Evolutionary conservation across 2,113 vertebrate species (phyloP), one percentile per base, ranked within the genome.

Genomic region (Anas platyrhynchos): DNA sequence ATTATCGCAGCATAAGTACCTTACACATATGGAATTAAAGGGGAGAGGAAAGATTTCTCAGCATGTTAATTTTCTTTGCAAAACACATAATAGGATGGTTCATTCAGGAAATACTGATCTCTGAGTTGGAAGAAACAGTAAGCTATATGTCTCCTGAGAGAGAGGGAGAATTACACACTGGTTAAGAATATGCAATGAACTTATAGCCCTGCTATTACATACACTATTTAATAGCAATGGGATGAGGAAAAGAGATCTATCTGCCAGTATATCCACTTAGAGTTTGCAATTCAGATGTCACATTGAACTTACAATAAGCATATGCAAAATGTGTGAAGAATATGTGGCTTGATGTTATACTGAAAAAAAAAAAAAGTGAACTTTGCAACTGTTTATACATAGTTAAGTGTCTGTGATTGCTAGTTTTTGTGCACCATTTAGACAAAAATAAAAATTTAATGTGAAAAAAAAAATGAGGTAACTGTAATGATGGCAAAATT

Each of bases 351-450:
- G 44, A 16, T 88, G 91, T 81, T 93, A 77, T 79, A 94, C 41
- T 68, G 86, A 59, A 94, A 59, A 46, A 44, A 43, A 43, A 43
- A 16, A 94, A 97, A 96, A 89, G 41, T 83, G 55, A 97, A 97
- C 74, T 98, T 96, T 97, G 67, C 85, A 91, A 91, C 66, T 86
- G 87, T 80, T 97, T 96, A 87, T 93, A 61, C 83, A 96, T 94
- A 95, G 76, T 94, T 96, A 97, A 97, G 32, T 83, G 46, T 23
- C 79, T 69, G 55, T 46, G 85, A 91, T 43, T 87, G 56, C 26
- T 81, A 55, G 50, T 76, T 86, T 93, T 72, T 77, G 23, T 71
- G n/a, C 16, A 86, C 18, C 21, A 73, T 96, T 93, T 82, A 93
- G 52, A 77, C 12, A 72, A 58, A 16, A 94, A 88, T 71, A 94